Percentiles rank a stretch among this genome's conserved stretches.
These are phyloP conservation scores for Drosophila pallidifrons DNA, from an alignment of 1,140 invertebrate species.

Conservation along the genomic window DNA sequence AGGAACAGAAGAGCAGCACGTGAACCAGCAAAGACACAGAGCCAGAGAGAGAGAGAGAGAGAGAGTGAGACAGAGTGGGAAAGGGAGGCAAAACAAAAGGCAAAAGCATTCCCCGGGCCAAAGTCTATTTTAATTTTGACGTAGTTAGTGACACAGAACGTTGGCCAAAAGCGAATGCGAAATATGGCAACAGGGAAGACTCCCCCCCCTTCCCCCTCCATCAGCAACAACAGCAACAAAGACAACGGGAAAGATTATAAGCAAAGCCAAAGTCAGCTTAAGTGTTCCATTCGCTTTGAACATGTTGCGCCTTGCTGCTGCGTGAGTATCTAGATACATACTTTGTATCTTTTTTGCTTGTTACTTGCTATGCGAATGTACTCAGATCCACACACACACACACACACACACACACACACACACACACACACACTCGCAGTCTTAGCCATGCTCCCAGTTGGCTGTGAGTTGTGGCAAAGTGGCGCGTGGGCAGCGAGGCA, in stretches of 20 bases:
- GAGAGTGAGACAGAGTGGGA: too few species aligned
- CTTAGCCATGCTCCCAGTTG: background rate
- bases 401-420: background rate
- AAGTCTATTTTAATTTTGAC: conserved; percentile 78
- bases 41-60: too few species aligned
- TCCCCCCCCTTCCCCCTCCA: background rate
- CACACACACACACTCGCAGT: conserved; percentile 8
- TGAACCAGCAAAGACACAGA: conserved; percentile 8
- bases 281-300: conserved; percentile 64
- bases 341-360: conserved; percentile 16
- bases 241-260: conserved; percentile 50
- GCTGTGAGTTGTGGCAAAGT: conserved; percentile 28
- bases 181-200: conserved; percentile 17
- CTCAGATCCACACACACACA: conserved; percentile 4
- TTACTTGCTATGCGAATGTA: conserved; percentile 19
- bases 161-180: conserved; percentile 45
- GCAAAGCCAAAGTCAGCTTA: conserved; percentile 66
- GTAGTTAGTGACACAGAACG: conserved; percentile 74
- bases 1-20: background rate
- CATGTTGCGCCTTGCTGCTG: conserved; percentile 67
- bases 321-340: conserved; percentile 30
- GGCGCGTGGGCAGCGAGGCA: conserved; percentile 65
- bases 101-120: conserved; percentile 41
- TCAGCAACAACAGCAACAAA: background rate
- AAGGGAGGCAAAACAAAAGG: background rate